Conservation (phyloP, 2,888 invertebrate genomes). For the Yponomeuta sedellus region DNA sequence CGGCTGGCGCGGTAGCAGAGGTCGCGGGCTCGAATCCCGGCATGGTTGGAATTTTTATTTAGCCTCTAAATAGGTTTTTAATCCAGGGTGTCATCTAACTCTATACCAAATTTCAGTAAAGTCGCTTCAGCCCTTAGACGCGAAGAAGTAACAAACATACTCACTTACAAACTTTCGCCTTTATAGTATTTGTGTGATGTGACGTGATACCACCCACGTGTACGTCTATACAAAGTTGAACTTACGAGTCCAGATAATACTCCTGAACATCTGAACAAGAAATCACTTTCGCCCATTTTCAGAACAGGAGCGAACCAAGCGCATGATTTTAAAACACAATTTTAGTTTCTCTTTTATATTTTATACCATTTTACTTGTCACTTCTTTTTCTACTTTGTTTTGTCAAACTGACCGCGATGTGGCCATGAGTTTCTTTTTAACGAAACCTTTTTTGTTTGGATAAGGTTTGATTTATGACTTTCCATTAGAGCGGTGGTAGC, state of each 20-base stretch:
- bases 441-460: not conserved
- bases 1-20: no score
- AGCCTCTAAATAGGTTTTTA: no score
- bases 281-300: not conserved
- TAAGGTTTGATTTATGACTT: not conserved
- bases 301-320: not conserved
- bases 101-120: no score
- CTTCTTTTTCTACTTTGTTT: not conserved
- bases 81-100: no score
- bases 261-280: not conserved
- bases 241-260: not conserved
- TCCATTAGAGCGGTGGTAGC: no score
- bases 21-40: no score
- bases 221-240: not conserved
- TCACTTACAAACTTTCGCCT: no score
- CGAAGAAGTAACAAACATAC: no score
- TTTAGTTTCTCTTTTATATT: not conserved
- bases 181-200: no score
- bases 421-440: not conserved
- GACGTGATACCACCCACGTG: no score
- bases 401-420: not conserved
- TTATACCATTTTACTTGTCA: not conserved
- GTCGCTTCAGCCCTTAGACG: no score
- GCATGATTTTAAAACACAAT: not conserved
- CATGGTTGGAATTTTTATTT: no score